phyloP scores from a whole-genome alignment of 53 echinoderm and acorn worm genomes.

The Echinometra lucunter region DNA sequence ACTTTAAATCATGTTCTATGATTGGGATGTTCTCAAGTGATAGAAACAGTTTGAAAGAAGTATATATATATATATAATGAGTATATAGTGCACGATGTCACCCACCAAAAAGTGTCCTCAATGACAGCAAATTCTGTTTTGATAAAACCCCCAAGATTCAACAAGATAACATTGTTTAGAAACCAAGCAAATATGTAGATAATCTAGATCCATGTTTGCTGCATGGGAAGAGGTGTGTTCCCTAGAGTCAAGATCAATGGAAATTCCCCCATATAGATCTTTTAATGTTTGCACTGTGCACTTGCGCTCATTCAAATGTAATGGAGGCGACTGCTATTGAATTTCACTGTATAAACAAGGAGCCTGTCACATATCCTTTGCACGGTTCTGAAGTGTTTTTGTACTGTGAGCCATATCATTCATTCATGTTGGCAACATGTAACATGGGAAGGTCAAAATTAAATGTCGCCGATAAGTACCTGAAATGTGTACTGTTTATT shows the following conservation, averaged over 20 bases:
- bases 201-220: constrained; percentile 33
- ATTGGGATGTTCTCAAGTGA: no score
- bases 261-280: background rate
- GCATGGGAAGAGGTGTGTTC: background rate
- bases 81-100: no score
- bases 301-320: constrained; percentile 1
- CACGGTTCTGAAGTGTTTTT: constrained; percentile 46
- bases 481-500: constrained; percentile 48
- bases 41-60: no score
- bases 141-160: background rate
- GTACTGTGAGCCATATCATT: background rate
- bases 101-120: background rate
- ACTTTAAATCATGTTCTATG: no score
- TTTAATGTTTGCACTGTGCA: constrained; percentile 39
- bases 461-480: constrained; percentile 2
- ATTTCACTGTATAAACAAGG: constrained; percentile 44
- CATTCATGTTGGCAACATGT: constrained; percentile 36
- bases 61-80: no score
- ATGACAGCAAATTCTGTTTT: background rate
- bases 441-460: background rate
- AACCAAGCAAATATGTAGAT: constrained; percentile 45
- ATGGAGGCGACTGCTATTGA: background rate
- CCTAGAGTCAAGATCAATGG: background rate
- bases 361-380: constrained; percentile 26
- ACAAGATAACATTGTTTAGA: constrained; percentile 10